Conservation (phyloP, 2,113 vertebrate species). For the Hoplias malabaricus region DNA sequence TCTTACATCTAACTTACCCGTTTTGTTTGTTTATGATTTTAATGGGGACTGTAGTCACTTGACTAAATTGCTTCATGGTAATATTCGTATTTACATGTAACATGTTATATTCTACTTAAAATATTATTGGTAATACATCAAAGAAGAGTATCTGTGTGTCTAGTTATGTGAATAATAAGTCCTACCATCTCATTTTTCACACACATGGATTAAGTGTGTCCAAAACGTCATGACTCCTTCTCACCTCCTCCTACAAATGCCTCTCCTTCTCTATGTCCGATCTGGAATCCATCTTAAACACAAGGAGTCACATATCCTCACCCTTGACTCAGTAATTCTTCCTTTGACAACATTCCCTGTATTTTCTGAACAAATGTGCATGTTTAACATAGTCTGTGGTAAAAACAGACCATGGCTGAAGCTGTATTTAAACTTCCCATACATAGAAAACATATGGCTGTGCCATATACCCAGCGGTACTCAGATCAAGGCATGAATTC, state of each 20-base stretch:
- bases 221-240: background rate
- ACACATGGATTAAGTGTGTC: conserved; percentile 4
- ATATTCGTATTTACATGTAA: no score
- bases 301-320: conserved; percentile 26
- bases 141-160: no score
- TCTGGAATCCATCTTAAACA: conserved; percentile 40
- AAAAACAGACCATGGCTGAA: conserved; percentile 12
- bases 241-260: conserved; percentile 12
- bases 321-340: conserved; percentile 38
- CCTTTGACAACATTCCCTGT: conserved; percentile 32
- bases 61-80: no score
- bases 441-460: conserved; percentile 27
- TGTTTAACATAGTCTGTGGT: conserved; percentile 37
- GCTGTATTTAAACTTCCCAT: conserved; percentile 20
- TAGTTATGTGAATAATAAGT: background rate
- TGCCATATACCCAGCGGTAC: background rate
- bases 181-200: conserved; percentile 14
- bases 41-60: no score
- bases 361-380: conserved; percentile 24
- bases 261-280: conserved; percentile 25
- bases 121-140: conserved; percentile 34
- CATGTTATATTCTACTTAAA: no score
- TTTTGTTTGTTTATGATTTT: no score
- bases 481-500: background rate
- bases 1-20: no score